Percentiles rank a stretch among this genome's conserved stretches.
These are phyloP conservation scores for Kryptolebias marmoratus DNA, from an alignment of 2,113 vertebrate species.

Conservation along the genomic window DNA sequence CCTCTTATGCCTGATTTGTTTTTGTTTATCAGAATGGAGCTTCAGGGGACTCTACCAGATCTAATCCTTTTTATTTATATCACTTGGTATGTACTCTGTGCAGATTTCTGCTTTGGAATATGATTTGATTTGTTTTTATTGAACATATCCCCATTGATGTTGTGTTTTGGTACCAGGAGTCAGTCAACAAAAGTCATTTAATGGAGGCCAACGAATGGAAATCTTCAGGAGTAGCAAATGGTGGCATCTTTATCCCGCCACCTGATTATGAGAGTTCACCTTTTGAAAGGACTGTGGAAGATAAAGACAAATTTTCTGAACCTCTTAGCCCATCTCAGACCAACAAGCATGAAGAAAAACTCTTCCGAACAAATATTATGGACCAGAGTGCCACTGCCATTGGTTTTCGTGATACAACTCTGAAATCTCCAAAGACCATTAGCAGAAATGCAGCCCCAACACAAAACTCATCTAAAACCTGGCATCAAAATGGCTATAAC, in stretches of 20 bases:
- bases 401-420: background rate
- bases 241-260: background rate
- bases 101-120: background rate
- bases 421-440: slow-evolving; percentile 24
- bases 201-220: fast-evolving
- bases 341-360: background rate
- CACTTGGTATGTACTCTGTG: slow-evolving; percentile 21
- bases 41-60: background rate
- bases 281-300: slow-evolving; percentile 15
- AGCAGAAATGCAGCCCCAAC: background rate
- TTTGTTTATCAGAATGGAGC: slow-evolving; percentile 28
- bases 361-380: background rate
- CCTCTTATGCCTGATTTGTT: background rate
- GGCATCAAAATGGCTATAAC: background rate
- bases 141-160: background rate
- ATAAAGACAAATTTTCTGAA: background rate
- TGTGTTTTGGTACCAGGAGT: slow-evolving; percentile 48
- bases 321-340: background rate
- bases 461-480: background rate
- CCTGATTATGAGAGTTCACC: slow-evolving; percentile 40
- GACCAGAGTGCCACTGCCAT: background rate
- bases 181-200: background rate
- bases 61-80: slow-evolving; percentile 42
- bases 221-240: background rate
- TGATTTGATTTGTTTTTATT: background rate